Conservation (phyloP, 2,797 vertebrate genomes). For the Pseudochirops cupreus region DNA sequence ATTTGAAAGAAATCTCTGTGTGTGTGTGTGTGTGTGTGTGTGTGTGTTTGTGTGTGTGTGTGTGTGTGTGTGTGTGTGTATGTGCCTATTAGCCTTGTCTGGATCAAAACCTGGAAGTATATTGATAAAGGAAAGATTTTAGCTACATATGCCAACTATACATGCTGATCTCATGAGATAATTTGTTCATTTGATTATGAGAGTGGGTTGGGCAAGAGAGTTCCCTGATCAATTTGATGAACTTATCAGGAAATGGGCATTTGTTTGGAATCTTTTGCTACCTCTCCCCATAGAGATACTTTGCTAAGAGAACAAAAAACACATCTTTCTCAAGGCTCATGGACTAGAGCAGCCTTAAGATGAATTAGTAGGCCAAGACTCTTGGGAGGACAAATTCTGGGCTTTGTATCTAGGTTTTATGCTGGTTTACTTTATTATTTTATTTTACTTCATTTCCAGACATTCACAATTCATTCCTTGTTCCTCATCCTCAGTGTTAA, state of each 20-base stretch:
- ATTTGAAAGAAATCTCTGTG: neutral
- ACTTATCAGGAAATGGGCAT: neutral
- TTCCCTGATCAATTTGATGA: neutral
- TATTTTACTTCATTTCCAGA: neutral
- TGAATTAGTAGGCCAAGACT: neutral
- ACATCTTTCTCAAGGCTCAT: neutral
- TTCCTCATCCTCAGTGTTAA: neutral
- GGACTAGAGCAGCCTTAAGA: neutral
- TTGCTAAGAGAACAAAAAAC: neutral
- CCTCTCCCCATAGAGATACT: neutral
- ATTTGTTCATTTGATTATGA: neutral
- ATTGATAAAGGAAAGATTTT: neutral
- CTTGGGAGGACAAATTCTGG: neutral
- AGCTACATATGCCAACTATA: neutral
- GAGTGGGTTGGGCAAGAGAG: neutral
- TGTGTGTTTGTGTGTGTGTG: neutral
- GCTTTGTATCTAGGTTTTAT: neutral
- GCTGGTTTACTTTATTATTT: neutral
- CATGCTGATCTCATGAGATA: neutral
- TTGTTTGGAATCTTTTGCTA: neutral
- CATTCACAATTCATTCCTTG: neutral
- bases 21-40: neutral
- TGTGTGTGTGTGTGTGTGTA: neutral
- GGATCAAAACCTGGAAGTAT: neutral
- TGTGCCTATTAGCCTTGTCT: neutral